phyloP scores from a whole-genome alignment of 2,888 invertebrate species.

The Sepioteuthis lessoniana region DNA sequence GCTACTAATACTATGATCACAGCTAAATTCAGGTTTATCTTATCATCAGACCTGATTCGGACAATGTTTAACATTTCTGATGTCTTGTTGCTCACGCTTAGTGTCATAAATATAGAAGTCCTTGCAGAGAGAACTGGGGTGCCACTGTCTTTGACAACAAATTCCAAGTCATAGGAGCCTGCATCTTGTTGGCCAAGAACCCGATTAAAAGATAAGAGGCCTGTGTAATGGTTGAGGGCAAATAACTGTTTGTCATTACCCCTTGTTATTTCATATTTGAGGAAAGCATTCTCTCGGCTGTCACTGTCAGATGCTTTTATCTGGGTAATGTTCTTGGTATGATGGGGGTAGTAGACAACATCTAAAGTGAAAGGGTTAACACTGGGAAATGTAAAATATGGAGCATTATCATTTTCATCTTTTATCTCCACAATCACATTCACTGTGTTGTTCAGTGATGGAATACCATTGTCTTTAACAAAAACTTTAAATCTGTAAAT shows the following conservation, averaged over 20 bases:
- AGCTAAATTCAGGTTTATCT: conserved; percentile 12
- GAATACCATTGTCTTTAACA: not conserved
- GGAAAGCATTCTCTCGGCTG: conserved; percentile 11
- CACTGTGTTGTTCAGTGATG: not conserved
- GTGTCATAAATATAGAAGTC: not conserved
- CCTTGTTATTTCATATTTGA: not conserved
- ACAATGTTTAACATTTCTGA: not conserved
- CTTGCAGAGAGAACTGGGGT: not conserved
- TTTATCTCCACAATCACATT: not conserved
- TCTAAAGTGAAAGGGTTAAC: not conserved
- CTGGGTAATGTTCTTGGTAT: not conserved
- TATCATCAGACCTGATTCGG: not conserved
- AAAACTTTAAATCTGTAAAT: conserved; percentile 21
- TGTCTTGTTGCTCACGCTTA: not conserved
- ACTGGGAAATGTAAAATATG: conserved; percentile 33
- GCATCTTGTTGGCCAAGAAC: not conserved
- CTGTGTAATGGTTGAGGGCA: conserved; percentile 11
- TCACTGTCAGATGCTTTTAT: not conserved
- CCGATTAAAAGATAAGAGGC: not conserved
- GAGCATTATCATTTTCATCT: conserved; percentile 9
- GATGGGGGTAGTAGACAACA: not conserved
- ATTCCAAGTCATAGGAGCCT: not conserved
- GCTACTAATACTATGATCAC: not conserved
- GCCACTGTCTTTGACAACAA: not conserved
- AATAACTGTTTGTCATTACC: conserved; percentile 11